These are phyloP conservation scores for Drosophila sucinea DNA, from an alignment of 1,140 invertebrate species.

Conservation along the genomic window DNA sequence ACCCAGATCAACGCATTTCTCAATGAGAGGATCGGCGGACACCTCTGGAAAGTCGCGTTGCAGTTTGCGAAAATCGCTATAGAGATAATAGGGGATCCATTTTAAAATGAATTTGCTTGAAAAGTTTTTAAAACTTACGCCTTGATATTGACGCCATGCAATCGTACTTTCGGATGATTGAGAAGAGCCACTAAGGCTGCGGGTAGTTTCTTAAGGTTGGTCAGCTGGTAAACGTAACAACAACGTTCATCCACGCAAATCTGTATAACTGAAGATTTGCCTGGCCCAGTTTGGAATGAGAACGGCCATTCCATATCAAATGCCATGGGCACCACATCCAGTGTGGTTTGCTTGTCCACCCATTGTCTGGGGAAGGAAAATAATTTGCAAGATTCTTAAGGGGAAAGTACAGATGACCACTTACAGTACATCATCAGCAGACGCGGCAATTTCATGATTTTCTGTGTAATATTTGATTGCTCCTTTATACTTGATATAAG, in stretches of 20 bases:
- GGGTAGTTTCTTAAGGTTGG: constrained; percentile 85
- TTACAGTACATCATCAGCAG: constrained; percentile 85
- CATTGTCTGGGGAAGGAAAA: constrained; percentile 75
- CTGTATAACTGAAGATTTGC: constrained; percentile 86
- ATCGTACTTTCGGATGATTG: constrained; percentile 85
- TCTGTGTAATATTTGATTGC: constrained; percentile 84
- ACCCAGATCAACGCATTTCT: constrained; percentile 86
- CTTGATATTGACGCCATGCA: constrained; percentile 87
- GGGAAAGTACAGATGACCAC: constrained; percentile 25
- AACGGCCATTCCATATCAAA: constrained; percentile 88
- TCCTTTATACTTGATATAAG: constrained; percentile 84
- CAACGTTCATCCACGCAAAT: constrained; percentile 84
- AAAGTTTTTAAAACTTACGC: constrained; percentile 82
- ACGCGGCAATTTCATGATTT: constrained; percentile 84
- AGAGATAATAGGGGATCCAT: not conserved
- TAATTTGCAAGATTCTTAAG: not conserved
- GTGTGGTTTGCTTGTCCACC: constrained; percentile 79
- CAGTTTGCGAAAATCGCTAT: constrained; percentile 87
- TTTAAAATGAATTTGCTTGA: not conserved
- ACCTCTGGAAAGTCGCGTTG: constrained; percentile 86
- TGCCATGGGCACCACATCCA: constrained; percentile 84
- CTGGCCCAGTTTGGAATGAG: constrained; percentile 85
- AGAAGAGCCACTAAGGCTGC: constrained; percentile 84
- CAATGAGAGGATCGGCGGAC: constrained; percentile 84
- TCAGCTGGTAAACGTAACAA: constrained; percentile 86